Percentiles rank a stretch among this genome's conserved stretches.
phyloP scores from a whole-genome alignment of 1,140 invertebrate species.

The Heliconius melpomene region DNA sequence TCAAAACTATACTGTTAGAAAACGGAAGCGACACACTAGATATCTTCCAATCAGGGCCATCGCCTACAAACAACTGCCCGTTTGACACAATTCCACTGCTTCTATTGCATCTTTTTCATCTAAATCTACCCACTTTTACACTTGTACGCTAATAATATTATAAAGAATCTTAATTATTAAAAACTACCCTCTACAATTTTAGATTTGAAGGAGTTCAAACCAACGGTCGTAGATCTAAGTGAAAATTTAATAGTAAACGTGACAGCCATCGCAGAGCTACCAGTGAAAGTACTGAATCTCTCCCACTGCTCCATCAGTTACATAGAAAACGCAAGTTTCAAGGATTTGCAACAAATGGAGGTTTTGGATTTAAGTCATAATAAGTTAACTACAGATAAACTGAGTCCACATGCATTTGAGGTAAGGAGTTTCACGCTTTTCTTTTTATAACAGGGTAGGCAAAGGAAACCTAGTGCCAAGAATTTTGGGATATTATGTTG shows the following conservation, averaged over 20 bases:
- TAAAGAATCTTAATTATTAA: not conserved
- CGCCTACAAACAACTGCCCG: too few relatives aligned
- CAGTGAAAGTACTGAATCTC: constrained; percentile 67
- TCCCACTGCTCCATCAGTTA: constrained; percentile 81
- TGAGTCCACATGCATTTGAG: constrained; percentile 85
- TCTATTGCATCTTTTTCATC: too few relatives aligned
- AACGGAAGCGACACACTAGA: too few relatives aligned
- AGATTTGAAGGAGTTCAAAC: constrained; percentile 67
- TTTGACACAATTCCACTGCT: too few relatives aligned
- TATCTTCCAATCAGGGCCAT: too few relatives aligned
- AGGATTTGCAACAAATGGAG: constrained; percentile 82
- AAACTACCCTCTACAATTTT: constrained; percentile 40
- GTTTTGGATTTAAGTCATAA: constrained; percentile 87
- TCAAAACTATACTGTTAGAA: too few relatives aligned
- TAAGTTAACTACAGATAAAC: constrained; percentile 80
- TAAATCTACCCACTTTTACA: too few relatives aligned
- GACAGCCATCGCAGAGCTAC: constrained; percentile 61
- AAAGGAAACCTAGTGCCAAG: not conserved
- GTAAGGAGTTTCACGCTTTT: constrained; percentile 64
- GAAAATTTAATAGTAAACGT: constrained; percentile 74
- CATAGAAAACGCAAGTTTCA: constrained; percentile 84
- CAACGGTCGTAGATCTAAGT: constrained; percentile 72
- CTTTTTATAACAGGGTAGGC: not conserved
- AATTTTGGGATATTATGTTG: not conserved
- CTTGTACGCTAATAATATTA: too few relatives aligned